A percentile compares a stretch with the other conserved stretches of the same genome.
phyloP scores from a whole-genome alignment of 2,797 vertebrate species.

The Vultur gryphus region DNA sequence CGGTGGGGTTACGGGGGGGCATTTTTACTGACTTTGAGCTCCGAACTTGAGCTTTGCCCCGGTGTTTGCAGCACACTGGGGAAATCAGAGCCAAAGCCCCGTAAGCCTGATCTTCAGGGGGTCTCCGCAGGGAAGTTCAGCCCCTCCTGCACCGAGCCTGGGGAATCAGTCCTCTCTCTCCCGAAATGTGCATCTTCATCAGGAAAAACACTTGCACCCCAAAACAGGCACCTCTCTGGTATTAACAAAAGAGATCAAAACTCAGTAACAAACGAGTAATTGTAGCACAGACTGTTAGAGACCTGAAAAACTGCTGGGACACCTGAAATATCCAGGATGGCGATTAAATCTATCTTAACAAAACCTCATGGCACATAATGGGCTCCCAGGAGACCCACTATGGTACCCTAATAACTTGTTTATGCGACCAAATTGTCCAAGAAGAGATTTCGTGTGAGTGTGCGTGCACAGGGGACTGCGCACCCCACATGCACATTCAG shows the following conservation, averaged over 20 bases:
- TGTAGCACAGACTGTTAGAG: neutral
- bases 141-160: neutral
- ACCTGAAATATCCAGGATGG: neutral
- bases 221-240: neutral
- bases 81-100: neutral
- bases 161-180: neutral
- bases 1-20: accelerated
- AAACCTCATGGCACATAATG: neutral
- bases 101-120: neutral
- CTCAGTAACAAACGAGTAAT: neutral
- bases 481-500: neutral
- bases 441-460: neutral
- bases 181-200: neutral
- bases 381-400: neutral
- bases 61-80: neutral
- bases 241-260: neutral
- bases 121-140: neutral
- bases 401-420: neutral
- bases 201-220: neutral
- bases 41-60: neutral
- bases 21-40: neutral
- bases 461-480: accelerated
- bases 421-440: neutral
- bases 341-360: neutral
- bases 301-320: neutral